Base-by-base conservation (phyloP, 2,888 invertebrate genomes). In the Pachymerium ferrugineum region DNA sequence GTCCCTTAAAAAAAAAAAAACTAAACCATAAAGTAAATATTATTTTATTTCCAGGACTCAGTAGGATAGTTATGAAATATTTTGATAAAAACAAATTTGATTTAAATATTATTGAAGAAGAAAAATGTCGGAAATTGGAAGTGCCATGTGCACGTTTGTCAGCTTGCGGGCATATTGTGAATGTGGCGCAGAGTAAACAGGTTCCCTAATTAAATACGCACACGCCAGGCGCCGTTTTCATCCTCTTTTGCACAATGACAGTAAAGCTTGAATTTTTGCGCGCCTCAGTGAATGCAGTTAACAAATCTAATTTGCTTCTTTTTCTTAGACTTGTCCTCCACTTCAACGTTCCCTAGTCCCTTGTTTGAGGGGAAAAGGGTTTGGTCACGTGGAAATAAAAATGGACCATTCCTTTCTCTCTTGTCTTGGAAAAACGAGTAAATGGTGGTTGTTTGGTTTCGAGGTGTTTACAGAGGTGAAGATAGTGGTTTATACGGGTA, bases 231-330 rank as follows among this genome's bases (percentile, higher is more conserved):
- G 28, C 62, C 62, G 62, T 62, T 62, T 62, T 62, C 62, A 62
- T 62, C 62, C 62, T 62, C 62, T 62, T 62, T 62, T 62, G 62
- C 62, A 62, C 62, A 62, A 62, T 62, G 62, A 62, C 62, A 62
- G 62, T 62, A 62, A 25, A 28, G 62, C 62, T n/a, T 62, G 62
- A 62, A 62, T 62, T 62, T 62, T 62, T 62, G 25, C 62, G 8
- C 28, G 62, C 62, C 62, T 62, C 62, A 62, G 25, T 62, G 62
- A 62, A 62, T 28, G 28, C 62, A 62, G 62, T 62, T 62, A 62
- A 62, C 62, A 62, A 62, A 62, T 62, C 62, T 62, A 62, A 62
- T 62, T 62, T 62, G 62, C 62, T 62, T 62, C 62, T 62, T 62
- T 62, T 62, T 28, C n/a, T n/a, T 62, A 28, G 62, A n/a, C 28